Evolutionary conservation across 2,797 vertebrate species (phyloP).

Genomic region (Macropus fuliginosus): DNA sequence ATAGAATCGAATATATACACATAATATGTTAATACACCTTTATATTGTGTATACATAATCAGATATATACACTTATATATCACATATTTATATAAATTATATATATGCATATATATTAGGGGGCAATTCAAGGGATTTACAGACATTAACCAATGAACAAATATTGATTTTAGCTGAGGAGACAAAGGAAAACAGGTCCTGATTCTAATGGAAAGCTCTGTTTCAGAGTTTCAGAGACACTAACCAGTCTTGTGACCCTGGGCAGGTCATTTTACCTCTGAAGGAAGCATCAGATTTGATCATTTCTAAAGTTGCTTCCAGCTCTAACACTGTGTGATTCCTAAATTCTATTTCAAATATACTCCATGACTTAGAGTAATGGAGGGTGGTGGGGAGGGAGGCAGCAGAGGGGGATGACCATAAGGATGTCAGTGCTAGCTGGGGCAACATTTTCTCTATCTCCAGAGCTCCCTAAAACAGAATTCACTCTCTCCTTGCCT

Average conservation of each 20-base stretch:
- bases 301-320: not conserved
- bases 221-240: not conserved
- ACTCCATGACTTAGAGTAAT: not conserved
- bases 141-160: not conserved
- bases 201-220: not conserved
- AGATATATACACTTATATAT: not conserved
- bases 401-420: too few species aligned
- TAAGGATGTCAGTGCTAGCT: not conserved
- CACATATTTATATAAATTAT: not conserved
- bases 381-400: not conserved
- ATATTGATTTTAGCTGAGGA: not conserved
- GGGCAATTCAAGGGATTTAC: not conserved
- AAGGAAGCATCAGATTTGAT: not conserved
- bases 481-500: not conserved
- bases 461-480: not conserved
- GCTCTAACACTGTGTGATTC: not conserved
- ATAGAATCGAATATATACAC: not conserved
- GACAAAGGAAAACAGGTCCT: not conserved
- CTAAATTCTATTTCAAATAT: not conserved
- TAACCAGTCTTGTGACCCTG: not conserved
- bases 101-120: not conserved
- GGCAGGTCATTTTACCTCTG: not conserved
- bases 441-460: conserved; percentile 11
- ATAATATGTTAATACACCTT: not conserved
- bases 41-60: not conserved